Evolutionary conservation across 2,113 vertebrate genomes (phyloP), one percentile per base, ranked within the genome.

Genomic region (Megaleporinus macrocephalus): DNA sequence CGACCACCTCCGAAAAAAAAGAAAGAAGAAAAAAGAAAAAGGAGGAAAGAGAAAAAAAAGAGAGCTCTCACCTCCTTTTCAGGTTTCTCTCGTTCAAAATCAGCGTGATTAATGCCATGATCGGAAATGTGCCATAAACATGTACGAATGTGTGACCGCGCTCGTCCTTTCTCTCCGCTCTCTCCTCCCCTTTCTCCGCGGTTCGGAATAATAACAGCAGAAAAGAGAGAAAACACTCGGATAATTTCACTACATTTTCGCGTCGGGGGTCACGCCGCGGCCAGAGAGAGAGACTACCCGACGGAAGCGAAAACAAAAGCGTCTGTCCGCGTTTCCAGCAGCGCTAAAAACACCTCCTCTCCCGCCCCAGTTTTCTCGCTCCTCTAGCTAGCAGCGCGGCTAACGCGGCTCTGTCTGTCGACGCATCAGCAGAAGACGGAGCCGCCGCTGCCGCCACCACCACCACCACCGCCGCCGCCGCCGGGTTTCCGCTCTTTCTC

Each of bases 371-470:
- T 44, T 44, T 11, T 44, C 22, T 13, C 20, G 53, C 53, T 20
- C 53, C 10, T 83, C 44, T 47, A 24, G 89, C 85, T 92, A 92
- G 91, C 78, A 73, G 81, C 89, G 90, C 89, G 90, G 92, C 92
- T 94, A 92, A 90, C 93, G 14, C 55, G 4, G 55, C 55, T 61
- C 57, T 5, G 57, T 89, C 87, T 84, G 92, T 93, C 92, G 92
- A 93, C 94, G 93, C 93, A 93, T 94, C 90, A 89, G 91, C 92
- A 93, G 92, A 91, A 91, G 90, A 92, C 88, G 78, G 86, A 78
- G 84, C 86, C 63, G 53, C 53, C 1, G 49, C 49, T 16, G 53
- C 41, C 41, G 41, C 41, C 41, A 9, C 41, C 7, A 7, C 41
- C 41, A 9, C 41, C 7, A 7, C 36, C 7, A 7, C 36, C 49